These are phyloP conservation scores for Danionella cerebrum DNA, from an alignment of 2,113 vertebrate species.

Conservation along the genomic window DNA sequence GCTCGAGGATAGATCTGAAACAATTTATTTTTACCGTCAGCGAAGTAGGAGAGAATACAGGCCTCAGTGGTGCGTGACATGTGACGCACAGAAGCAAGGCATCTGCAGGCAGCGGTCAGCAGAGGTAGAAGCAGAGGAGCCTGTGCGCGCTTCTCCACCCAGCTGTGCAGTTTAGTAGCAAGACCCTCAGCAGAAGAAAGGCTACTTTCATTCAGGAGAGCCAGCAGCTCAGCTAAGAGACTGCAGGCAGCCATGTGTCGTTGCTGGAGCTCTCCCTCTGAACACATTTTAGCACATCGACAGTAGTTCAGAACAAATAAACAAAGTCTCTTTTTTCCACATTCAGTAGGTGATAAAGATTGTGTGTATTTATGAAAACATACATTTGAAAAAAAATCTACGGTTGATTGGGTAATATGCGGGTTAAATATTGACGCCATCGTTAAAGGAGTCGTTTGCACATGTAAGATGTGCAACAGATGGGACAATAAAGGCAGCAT, in stretches of 20 bases:
- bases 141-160: constrained; percentile 72
- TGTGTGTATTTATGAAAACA: too few species aligned
- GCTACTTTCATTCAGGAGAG: constrained; percentile 78
- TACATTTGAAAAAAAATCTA: too few species aligned
- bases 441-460: too few species aligned
- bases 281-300: background rate
- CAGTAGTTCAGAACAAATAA: background rate
- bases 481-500: too few species aligned
- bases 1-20: background rate
- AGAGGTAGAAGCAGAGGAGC: constrained; percentile 81
- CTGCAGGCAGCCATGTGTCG: constrained; percentile 88
- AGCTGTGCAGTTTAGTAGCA: constrained; percentile 66
- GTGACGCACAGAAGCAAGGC: constrained; percentile 87
- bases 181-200: constrained; percentile 79
- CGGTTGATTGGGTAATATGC: too few species aligned
- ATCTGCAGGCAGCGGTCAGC: constrained; percentile 82
- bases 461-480: too few species aligned
- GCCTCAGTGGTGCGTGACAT: constrained; percentile 90
- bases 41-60: constrained; percentile 86
- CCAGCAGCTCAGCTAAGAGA: constrained; percentile 81
- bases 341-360: too few species aligned
- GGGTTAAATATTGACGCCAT: too few species aligned
- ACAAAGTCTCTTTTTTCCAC: too few species aligned
- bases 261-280: constrained; percentile 78
- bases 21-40: constrained; percentile 14